These are phyloP conservation scores for Acanthacorydalis orientalis DNA, from an alignment of 2,888 invertebrate genomes.

Conservation along the genomic window DNA sequence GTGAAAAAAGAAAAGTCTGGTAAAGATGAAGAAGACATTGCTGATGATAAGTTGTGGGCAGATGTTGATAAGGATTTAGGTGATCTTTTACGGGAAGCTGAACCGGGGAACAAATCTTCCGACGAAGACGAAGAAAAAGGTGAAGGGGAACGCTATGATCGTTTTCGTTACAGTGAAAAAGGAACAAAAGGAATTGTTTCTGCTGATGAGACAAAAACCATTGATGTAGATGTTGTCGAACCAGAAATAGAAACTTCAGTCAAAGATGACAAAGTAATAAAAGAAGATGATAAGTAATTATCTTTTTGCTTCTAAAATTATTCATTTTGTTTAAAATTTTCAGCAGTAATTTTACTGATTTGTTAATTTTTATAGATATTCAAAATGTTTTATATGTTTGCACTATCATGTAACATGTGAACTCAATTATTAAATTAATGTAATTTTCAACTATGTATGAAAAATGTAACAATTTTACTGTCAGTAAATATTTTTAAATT, in stretches of 20 bases:
- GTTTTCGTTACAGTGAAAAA: conserved; percentile 24
- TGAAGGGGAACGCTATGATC: conserved; percentile 30
- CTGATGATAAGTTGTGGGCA: conserved; percentile 58
- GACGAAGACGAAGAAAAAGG: conserved; percentile 55
- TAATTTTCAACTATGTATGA: too few species aligned
- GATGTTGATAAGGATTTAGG: conserved; percentile 70
- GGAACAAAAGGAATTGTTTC: conserved; percentile 8
- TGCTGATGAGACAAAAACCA: too few species aligned
- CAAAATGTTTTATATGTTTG: too few species aligned
- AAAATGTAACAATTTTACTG: too few species aligned
- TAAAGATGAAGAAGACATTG: conserved; percentile 26
- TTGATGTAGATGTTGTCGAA: background rate
- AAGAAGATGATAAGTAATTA: background rate
- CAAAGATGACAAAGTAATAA: background rate
- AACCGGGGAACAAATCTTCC: conserved; percentile 37
- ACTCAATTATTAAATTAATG: too few species aligned
- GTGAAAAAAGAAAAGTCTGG: conserved; percentile 11
- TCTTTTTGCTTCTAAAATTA: too few species aligned
- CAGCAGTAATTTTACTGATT: too few species aligned
- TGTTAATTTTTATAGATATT: too few species aligned
- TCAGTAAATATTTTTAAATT: too few species aligned
- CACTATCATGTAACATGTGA: too few species aligned
- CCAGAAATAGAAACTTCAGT: background rate
- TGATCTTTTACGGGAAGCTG: conserved; percentile 52
- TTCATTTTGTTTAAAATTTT: too few species aligned